These are phyloP conservation scores for Drosophila paulistorum DNA, from an alignment of 1,140 invertebrate genomes.

Conservation along the genomic window DNA sequence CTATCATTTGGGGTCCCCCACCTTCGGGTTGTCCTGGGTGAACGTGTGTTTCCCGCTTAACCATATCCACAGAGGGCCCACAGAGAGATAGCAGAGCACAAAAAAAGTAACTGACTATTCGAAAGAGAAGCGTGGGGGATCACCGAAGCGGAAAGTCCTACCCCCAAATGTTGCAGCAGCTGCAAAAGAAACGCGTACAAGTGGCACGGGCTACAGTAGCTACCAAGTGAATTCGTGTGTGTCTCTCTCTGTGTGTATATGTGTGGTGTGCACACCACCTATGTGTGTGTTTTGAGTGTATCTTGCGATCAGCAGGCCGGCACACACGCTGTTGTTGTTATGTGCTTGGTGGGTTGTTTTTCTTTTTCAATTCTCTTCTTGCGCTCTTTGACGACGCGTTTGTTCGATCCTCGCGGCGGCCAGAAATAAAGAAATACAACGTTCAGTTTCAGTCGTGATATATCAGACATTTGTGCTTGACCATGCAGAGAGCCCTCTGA, in stretches of 20 bases:
- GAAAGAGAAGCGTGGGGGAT: slow-evolving; percentile 38
- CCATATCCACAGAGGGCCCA: slow-evolving; percentile 9
- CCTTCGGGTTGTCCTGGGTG: background rate
- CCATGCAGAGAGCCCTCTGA: slow-evolving; percentile 60
- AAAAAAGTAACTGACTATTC: slow-evolving; percentile 47
- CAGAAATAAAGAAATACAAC: slow-evolving; percentile 10
- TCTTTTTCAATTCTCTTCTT: slow-evolving; percentile 31
- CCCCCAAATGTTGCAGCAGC: slow-evolving; percentile 56
- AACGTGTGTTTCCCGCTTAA: slow-evolving; percentile 11
- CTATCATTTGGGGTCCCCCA: background rate
- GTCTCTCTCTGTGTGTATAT: background rate
- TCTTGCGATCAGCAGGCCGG: slow-evolving; percentile 52
- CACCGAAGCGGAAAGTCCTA: slow-evolving; percentile 68
- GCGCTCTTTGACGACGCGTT: slow-evolving; percentile 33
- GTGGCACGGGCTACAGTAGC: slow-evolving; percentile 47
- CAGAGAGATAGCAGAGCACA: slow-evolving; percentile 18
- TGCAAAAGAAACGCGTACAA: slow-evolving; percentile 46
- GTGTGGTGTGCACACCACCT: background rate
- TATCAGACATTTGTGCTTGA: slow-evolving; percentile 59
- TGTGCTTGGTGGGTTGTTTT: slow-evolving; percentile 59
- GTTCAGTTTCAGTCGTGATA: slow-evolving; percentile 64
- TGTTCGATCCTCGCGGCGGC: slow-evolving; percentile 40
- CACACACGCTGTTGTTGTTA: slow-evolving; percentile 32
- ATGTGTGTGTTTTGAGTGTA: slow-evolving; percentile 8
- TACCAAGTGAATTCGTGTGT: background rate